Conservation (phyloP, 2,797 vertebrate species). For the Poecile montanus region DNA sequence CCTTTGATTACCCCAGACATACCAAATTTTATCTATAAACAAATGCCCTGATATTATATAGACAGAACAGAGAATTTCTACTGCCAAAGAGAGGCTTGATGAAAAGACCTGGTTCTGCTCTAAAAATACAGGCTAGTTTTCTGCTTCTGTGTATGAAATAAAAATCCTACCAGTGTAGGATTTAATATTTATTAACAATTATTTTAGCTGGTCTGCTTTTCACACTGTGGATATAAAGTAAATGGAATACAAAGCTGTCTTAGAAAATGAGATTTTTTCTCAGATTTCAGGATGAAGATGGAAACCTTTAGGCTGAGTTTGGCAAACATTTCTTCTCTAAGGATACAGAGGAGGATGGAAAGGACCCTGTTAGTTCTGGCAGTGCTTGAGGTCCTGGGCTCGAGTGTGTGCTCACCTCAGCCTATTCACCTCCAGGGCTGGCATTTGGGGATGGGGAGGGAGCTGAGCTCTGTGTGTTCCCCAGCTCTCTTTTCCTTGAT, state of each 20-base stretch:
- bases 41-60: neutral
- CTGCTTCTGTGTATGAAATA: neutral
- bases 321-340: neutral
- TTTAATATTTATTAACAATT: neutral
- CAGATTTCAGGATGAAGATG: neutral
- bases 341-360: neutral
- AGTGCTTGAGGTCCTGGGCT: neutral
- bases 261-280: neutral
- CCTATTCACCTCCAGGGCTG: rapidly evolving
- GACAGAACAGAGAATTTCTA: neutral
- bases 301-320: neutral
- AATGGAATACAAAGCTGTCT: neutral
- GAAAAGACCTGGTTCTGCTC: neutral
- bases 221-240: neutral
- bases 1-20: neutral
- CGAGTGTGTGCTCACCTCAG: rapidly evolving
- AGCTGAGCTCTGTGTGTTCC: neutral
- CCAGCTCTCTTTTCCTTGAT: neutral
- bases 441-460: neutral
- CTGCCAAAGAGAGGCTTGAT: neutral
- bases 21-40: neutral
- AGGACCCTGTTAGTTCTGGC: neutral
- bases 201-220: neutral
- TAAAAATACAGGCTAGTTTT: neutral
- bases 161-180: neutral